Percentiles rank a stretch among this genome's conserved stretches.
phyloP scores from a whole-genome alignment of 2,797 vertebrate genomes.

The Acipenser ruthenus region DNA sequence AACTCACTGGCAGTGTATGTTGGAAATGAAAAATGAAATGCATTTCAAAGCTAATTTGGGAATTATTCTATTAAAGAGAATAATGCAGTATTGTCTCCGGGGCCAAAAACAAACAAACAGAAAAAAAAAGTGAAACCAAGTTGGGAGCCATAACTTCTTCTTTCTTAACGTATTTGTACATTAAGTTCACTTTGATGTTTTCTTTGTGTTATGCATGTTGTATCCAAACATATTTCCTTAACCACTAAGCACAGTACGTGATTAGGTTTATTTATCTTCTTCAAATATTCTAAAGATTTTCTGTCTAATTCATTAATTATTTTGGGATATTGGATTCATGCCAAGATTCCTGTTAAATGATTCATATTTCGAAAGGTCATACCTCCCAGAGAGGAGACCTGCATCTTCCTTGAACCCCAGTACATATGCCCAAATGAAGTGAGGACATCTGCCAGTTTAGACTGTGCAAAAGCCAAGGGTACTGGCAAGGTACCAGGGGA shows the following conservation, averaged over 20 bases:
- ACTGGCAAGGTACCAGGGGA: slow-evolving; percentile 22
- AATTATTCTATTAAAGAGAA: slow-evolving; percentile 1
- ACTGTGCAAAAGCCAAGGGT: slow-evolving; percentile 14
- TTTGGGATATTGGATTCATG: not conserved
- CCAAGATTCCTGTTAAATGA: slow-evolving; percentile 8
- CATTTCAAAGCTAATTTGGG: slow-evolving; percentile 10
- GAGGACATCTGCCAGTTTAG: slow-evolving; percentile 18
- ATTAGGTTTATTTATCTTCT: not conserved
- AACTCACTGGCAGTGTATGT: slow-evolving; percentile 46
- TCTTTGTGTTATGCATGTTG: too few relatives aligned
- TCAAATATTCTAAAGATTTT: not conserved
- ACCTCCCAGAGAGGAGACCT: slow-evolving; percentile 10
- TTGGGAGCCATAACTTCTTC: too few relatives aligned
- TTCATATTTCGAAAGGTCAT: slow-evolving; percentile 21
- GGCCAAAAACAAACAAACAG: slow-evolving; percentile 41
- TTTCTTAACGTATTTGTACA: too few relatives aligned
- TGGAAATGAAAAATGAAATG: slow-evolving; percentile 37
- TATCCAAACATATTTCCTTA: not conserved
- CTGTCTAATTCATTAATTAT: slow-evolving; percentile 2
- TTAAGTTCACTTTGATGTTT: too few relatives aligned
- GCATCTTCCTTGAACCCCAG: slow-evolving; percentile 25
- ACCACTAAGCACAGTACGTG: not conserved
- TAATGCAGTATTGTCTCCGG: not conserved
- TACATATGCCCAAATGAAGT: slow-evolving; percentile 21
- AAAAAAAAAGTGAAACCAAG: too few relatives aligned